phyloP scores from a whole-genome alignment of 2,797 vertebrate species.

The Cyclura pinguis region DNA sequence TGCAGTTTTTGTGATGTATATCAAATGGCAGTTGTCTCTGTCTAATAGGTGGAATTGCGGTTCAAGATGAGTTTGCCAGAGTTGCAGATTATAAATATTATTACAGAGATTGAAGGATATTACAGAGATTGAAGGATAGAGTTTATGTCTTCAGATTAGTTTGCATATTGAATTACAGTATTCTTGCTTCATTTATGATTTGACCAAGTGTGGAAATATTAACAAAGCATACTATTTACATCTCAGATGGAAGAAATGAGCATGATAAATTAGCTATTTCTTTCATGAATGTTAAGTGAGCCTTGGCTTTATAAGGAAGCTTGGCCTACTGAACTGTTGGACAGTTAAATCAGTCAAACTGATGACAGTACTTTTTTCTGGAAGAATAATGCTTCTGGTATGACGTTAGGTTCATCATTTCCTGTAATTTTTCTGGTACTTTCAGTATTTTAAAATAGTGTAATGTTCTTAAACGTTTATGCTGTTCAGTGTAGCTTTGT shows the following conservation, averaged over 20 bases:
- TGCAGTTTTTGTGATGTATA: background rate
- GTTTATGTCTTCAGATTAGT: background rate
- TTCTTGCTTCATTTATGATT: background rate
- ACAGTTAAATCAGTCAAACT: background rate
- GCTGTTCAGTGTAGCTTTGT: background rate
- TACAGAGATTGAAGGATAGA: background rate
- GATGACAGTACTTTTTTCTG: no score
- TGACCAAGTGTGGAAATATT: background rate
- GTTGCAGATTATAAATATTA: background rate
- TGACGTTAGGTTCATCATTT: background rate
- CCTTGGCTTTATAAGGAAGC: background rate
- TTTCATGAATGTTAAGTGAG: background rate
- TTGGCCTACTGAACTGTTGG: background rate
- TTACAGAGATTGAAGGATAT: background rate
- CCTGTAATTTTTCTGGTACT: background rate
- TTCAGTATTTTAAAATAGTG: background rate
- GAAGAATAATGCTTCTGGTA: background rate
- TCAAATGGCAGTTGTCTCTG: background rate
- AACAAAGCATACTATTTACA: background rate
- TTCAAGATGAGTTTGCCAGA: background rate
- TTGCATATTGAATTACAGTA: background rate
- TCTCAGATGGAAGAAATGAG: background rate
- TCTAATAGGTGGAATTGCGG: background rate
- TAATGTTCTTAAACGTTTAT: background rate
- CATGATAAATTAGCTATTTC: background rate